phyloP scores from a whole-genome alignment of 2,797 vertebrate genomes.

The Acipenser ruthenus region DNA sequence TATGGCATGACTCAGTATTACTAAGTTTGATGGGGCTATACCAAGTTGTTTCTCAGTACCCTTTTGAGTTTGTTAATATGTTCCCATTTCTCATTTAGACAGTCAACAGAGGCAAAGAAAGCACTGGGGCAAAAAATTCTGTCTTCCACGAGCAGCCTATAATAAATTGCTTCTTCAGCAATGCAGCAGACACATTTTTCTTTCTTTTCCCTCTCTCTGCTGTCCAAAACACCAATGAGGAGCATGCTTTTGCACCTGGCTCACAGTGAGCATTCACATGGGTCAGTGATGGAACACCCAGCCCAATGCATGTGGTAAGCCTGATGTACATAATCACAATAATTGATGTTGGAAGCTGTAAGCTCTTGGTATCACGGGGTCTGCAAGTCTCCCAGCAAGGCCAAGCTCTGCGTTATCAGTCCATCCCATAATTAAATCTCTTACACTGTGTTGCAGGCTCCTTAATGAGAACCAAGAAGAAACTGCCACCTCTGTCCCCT shows the following conservation, averaged over 20 bases:
- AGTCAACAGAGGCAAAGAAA: slow-evolving; percentile 64
- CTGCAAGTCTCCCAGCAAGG: slow-evolving; percentile 65
- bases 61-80: slow-evolving; percentile 63
- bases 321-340: slow-evolving; percentile 64
- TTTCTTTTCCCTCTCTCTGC: slow-evolving; percentile 46
- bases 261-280: slow-evolving; percentile 56
- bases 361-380: slow-evolving; percentile 57
- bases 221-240: slow-evolving; percentile 44
- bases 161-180: slow-evolving; percentile 93
- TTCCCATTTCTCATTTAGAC: slow-evolving; percentile 82
- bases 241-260: slow-evolving; percentile 52
- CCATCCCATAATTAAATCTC: slow-evolving; percentile 75
- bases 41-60: slow-evolving; percentile 51
- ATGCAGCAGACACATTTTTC: slow-evolving; percentile 78
- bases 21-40: slow-evolving; percentile 58
- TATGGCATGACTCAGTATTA: slow-evolving; percentile 46
- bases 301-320: slow-evolving; percentile 56
- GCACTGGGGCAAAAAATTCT: slow-evolving; percentile 81
- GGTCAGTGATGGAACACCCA: slow-evolving; percentile 61
- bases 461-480: slow-evolving; percentile 75
- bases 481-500: slow-evolving; percentile 64
- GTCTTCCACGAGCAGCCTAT: slow-evolving; percentile 79
- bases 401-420: slow-evolving; percentile 68
- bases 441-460: slow-evolving; percentile 69
- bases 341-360: slow-evolving; percentile 66